Evolutionary conservation across 2,113 vertebrate species (phyloP), one percentile per base, ranked within the genome.

Genomic region (Antidorcas marsupialis): DNA sequence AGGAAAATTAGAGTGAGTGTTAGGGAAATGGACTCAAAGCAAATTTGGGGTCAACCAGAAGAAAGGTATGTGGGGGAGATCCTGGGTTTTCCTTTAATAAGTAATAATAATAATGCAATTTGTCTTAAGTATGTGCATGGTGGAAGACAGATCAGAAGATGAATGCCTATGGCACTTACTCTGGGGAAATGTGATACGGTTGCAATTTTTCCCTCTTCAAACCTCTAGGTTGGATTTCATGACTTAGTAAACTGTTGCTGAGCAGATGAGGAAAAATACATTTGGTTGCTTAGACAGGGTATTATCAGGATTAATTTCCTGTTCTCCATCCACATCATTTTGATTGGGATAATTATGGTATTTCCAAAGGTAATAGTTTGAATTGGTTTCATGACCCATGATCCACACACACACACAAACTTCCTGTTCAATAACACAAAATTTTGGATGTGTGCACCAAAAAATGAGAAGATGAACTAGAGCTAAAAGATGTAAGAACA

Each of bases 71-170:
- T 43, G 60, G 64, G 79, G n/a, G 45, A 89, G 86, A 91, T 67
- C 67, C 89, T 91, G 59, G 47, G 76, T 84, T 97, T 97, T 91
- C 71, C 91, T 96, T 95, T 97, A 93, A 59, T 95, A 94, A 79
- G 85, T 62, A 95, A 91, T 97, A 91, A 95, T 95, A 96, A 93
- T 91, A 91, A 95, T 87, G 50, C 53, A 85, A 52, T 93, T 97
- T 85, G 83, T 52, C 82, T 91, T 67, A 94, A 91, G 57, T 90
- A 59, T 93, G 94, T 90, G 11, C 43, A 33, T 79, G 50, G 78
- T 71, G 5, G 93, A 84, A 89, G 87, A 92, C 55, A 97, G 87
- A 88, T 92, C 27, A 87, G 39, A 57, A 59, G 67, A 83, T 52
- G n/a, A 84, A 67, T 91, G 47, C 59, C 89, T 78, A 45, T 87